Conservation (phyloP, 2,797 vertebrate species). For the Bryconaethiops microstoma region DNA sequence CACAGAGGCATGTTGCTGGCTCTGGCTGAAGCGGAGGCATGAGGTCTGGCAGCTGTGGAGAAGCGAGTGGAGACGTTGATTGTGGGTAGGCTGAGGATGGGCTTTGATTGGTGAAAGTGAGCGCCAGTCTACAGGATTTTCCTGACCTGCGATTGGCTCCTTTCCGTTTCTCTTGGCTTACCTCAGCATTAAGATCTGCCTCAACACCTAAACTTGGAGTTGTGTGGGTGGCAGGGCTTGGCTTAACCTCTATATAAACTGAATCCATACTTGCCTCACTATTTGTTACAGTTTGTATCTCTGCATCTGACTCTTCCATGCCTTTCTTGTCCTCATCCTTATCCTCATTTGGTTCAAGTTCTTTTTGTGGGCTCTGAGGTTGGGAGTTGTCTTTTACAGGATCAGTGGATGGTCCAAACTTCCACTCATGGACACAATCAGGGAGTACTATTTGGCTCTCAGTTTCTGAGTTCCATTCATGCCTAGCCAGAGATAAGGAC, state of each 20-base stretch:
- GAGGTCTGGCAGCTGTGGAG: slow-evolving; percentile 20
- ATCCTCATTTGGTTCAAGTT: neutral
- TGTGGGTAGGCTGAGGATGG: slow-evolving; percentile 38
- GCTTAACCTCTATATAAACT: slow-evolving; percentile 30
- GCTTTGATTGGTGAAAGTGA: slow-evolving; percentile 82
- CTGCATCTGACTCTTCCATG: slow-evolving; percentile 1
- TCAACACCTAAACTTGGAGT: slow-evolving; percentile 11
- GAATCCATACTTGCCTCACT: neutral
- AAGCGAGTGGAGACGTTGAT: slow-evolving; percentile 41
- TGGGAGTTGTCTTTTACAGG: slow-evolving; percentile 7
- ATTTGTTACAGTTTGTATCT: neutral
- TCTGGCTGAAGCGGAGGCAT: slow-evolving; percentile 14
- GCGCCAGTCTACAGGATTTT: slow-evolving; percentile 84
- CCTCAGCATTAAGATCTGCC: slow-evolving; percentile 11
- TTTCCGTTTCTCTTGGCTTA: slow-evolving; percentile 69
- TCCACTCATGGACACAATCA: slow-evolving; percentile 74
- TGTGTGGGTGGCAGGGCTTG: slow-evolving; percentile 24
- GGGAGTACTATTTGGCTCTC: slow-evolving; percentile 63
- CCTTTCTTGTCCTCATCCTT: slow-evolving; percentile 28
- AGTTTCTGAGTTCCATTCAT: slow-evolving; percentile 35
- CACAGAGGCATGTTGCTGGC: neutral
- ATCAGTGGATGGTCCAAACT: slow-evolving; percentile 44
- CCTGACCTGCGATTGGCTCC: slow-evolving; percentile 75
- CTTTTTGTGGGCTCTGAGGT: slow-evolving; percentile 24
- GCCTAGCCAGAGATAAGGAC: slow-evolving; percentile 27